Evolutionary conservation across 2,797 vertebrate genomes (phyloP).

Genomic region (Enteromius treurensis): DNA sequence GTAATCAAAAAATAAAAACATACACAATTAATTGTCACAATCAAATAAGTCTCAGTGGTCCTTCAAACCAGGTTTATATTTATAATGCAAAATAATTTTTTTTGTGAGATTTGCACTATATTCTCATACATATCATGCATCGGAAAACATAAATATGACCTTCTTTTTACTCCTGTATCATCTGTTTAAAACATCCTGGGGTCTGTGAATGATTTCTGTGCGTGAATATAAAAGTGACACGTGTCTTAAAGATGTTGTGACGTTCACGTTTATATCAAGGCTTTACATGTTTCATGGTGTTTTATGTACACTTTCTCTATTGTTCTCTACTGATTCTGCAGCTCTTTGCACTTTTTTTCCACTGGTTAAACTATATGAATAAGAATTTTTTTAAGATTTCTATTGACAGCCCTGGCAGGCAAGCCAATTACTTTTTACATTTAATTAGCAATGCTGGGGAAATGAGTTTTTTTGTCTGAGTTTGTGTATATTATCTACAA

Average conservation of each 20-base stretch:
- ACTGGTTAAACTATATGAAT: constrained; percentile 6
- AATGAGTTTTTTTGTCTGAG: not conserved
- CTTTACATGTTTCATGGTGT: constrained; percentile 12
- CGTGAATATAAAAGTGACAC: constrained; percentile 9
- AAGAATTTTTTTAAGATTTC: constrained; percentile 10
- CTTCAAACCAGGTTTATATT: not conserved
- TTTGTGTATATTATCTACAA: not conserved
- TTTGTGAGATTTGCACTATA: constrained; percentile 9
- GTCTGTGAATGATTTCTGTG: not conserved
- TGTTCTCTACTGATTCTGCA: not conserved
- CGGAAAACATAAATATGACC: not conserved
- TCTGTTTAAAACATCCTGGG: not conserved
- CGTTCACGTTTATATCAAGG: not conserved
- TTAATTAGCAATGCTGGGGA: not conserved
- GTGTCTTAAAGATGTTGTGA: not conserved
- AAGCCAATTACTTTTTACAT: not conserved
- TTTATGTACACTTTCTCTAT: not conserved
- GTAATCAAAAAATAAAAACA: no score
- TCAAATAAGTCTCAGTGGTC: not conserved
- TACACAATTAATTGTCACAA: not conserved
- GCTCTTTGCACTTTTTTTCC: constrained; percentile 27
- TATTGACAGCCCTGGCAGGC: not conserved
- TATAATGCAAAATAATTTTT: not conserved
- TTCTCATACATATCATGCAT: not conserved
- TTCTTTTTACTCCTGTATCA: constrained; percentile 1